Evolutionary conservation across 2,797 vertebrate genomes (phyloP).

Genomic region (Eulemur rubriventer): DNA sequence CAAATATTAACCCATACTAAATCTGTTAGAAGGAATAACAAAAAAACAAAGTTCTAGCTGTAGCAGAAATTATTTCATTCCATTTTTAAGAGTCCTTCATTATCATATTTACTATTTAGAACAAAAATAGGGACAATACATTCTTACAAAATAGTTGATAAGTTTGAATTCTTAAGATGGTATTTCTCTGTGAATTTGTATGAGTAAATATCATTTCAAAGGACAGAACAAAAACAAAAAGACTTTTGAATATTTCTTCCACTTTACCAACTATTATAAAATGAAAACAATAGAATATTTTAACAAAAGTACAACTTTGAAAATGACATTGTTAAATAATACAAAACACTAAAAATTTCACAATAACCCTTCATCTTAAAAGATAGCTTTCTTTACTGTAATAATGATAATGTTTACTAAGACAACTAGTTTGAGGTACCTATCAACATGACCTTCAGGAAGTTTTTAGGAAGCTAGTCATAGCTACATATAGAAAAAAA

Average conservation of each 20-base stretch:
- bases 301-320: slow-evolving; percentile 48
- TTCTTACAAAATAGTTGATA: slow-evolving; percentile 39
- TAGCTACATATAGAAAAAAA: neutral
- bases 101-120: slow-evolving; percentile 58
- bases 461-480: slow-evolving; percentile 5
- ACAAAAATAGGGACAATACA: neutral
- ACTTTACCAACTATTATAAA: slow-evolving; percentile 46
- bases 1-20: neutral
- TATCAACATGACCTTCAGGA: slow-evolving; percentile 27
- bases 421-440: neutral
- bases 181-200: slow-evolving; percentile 61
- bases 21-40: neutral
- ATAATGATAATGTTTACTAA: slow-evolving; percentile 43
- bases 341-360: neutral
- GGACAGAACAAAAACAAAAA: neutral
- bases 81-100: slow-evolving; percentile 65
- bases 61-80: slow-evolving; percentile 86
- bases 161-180: slow-evolving; percentile 51
- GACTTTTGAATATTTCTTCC: neutral
- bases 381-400: slow-evolving; percentile 46
- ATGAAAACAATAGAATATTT: slow-evolving; percentile 59
- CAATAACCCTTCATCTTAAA: slow-evolving; percentile 32
- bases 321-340: slow-evolving; percentile 49
- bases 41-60: slow-evolving; percentile 79
- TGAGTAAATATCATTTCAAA: slow-evolving; percentile 41